Evolutionary conservation across 64 coral and sea anemone genomes (phyloP).

Genomic region (Anthopleura sola): DNA sequence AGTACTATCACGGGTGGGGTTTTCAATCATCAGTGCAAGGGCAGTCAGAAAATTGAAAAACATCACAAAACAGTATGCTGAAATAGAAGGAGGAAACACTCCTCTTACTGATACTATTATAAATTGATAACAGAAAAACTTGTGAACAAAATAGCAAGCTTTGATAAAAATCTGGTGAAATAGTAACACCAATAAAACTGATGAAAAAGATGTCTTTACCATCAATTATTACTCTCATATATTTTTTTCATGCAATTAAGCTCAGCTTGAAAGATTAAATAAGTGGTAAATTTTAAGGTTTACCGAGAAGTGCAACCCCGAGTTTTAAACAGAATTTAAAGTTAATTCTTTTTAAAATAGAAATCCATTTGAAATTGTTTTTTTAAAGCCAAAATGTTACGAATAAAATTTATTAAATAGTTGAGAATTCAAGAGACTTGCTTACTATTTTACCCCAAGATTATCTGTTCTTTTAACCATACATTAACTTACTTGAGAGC

Average conservation of each 20-base stretch:
- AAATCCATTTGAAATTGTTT: too few species aligned
- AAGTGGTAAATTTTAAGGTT: too few species aligned
- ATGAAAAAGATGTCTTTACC: background rate
- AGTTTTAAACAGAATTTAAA: too few species aligned
- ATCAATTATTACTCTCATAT: background rate
- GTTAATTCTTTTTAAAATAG: too few species aligned
- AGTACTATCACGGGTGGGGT: background rate
- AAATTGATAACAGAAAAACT: background rate
- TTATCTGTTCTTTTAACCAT: background rate
- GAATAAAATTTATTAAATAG: too few species aligned
- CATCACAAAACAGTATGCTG: slow-evolving; percentile 78
- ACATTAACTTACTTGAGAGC: slow-evolving; percentile 78
- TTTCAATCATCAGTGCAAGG: slow-evolving; percentile 56
- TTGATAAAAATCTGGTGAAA: background rate
- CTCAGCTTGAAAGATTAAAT: too few species aligned
- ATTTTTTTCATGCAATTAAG: too few species aligned
- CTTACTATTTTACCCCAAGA: background rate
- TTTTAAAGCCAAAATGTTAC: too few species aligned
- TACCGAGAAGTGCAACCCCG: too few species aligned
- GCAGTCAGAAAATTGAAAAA: slow-evolving; percentile 82
- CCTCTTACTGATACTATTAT: background rate
- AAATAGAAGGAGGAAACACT: slow-evolving; percentile 28
- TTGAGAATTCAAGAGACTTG: too few species aligned
- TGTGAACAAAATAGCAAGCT: background rate
- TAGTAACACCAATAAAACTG: background rate